These are phyloP conservation scores for Euwallacea fornicatus DNA, from an alignment of 1,140 invertebrate species.

Conservation along the genomic window DNA sequence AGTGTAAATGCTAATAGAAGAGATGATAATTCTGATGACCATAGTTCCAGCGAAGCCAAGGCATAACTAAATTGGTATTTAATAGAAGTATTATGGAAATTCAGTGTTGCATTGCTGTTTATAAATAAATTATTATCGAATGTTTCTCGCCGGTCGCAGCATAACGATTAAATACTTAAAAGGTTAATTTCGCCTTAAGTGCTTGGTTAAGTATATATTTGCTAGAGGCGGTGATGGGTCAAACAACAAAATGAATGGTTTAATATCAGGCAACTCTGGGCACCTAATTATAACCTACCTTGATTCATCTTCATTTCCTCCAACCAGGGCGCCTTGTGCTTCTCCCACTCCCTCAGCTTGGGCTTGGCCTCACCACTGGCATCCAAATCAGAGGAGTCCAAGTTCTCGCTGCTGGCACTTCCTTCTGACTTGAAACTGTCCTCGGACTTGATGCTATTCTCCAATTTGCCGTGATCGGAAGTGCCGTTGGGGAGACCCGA, in stretches of 20 bases:
- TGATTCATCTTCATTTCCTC: slow-evolving; percentile 68
- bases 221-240: not conserved
- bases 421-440: slow-evolving; percentile 27
- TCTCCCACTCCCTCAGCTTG: slow-evolving; percentile 61
- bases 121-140: too few species aligned
- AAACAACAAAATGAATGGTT: not conserved
- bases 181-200: too few species aligned
- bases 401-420: slow-evolving; percentile 27
- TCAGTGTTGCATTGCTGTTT: too few species aligned
- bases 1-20: too few species aligned
- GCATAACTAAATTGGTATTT: too few species aligned
- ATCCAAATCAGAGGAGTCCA: slow-evolving; percentile 32
- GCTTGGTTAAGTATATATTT: slow-evolving; percentile 35
- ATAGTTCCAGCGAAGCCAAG: too few species aligned
- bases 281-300: slow-evolving; percentile 58
- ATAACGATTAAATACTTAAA: too few species aligned
- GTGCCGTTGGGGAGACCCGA: slow-evolving; percentile 58
- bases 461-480: slow-evolving; percentile 44
- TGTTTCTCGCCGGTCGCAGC: too few species aligned
- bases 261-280: not conserved
- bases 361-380: slow-evolving; percentile 56
- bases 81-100: too few species aligned
- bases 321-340: slow-evolving; percentile 68
- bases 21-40: too few species aligned
- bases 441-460: slow-evolving; percentile 23